A percentile compares a stretch with the other conserved stretches of the same genome.
phyloP scores from a whole-genome alignment of 92 coral and sea anemone species.

The Porites divaricata region DNA sequence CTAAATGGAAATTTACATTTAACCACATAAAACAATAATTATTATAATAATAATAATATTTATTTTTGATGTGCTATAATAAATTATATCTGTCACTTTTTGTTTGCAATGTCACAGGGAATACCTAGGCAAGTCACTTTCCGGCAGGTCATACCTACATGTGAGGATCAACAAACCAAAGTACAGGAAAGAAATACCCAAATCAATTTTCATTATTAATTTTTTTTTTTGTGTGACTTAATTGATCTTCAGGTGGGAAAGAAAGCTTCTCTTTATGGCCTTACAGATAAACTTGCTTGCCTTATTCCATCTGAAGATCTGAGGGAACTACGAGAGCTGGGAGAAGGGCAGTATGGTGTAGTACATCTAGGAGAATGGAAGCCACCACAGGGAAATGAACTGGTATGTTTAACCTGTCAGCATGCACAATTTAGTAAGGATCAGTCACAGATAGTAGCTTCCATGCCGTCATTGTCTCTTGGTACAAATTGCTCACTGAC shows the following conservation, averaged over 20 bases:
- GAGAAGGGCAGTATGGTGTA: slow-evolving; percentile 57
- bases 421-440: not conserved
- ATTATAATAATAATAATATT: too few species aligned
- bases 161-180: too few species aligned
- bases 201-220: too few species aligned
- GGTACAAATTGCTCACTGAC: too few species aligned
- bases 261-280: not conserved
- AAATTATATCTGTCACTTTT: too few species aligned
- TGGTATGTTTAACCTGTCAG: not conserved
- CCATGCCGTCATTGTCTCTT: not conserved
- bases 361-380: slow-evolving; percentile 56
- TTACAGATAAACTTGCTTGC: not conserved
- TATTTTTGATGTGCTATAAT: too few species aligned
- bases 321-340: not conserved
- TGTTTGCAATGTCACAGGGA: too few species aligned
- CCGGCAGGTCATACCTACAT: too few species aligned
- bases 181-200: too few species aligned
- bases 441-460: not conserved
- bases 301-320: slow-evolving; percentile 41
- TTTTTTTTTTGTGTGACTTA: not conserved
- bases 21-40: too few species aligned
- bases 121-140: too few species aligned
- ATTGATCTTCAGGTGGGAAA: not conserved
- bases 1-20: too few species aligned
- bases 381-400: not conserved